Evolutionary conservation across 2,797 vertebrate species (phyloP).

Genomic region (Cetoscarus ocellatus): DNA sequence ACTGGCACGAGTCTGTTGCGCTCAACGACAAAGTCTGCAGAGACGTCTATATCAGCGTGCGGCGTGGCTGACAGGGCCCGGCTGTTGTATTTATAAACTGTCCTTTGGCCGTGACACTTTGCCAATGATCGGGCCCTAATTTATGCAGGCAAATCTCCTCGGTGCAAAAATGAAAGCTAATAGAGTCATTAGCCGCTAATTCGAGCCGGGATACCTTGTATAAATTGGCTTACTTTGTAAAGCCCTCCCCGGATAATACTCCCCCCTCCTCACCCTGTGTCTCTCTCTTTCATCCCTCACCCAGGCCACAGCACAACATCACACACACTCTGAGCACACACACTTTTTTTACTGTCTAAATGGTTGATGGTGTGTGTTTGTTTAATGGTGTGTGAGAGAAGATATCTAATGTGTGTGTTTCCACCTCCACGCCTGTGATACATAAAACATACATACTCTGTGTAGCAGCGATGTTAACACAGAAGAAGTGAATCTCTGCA

Average conservation of each 20-base stretch:
- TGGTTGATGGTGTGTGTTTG: constrained; percentile 79
- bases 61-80: constrained; percentile 96
- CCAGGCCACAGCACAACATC: constrained; percentile 56
- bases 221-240: constrained; percentile 99
- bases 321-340: constrained; percentile 59
- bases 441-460: constrained; percentile 62
- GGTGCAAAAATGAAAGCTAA: constrained; percentile 99
- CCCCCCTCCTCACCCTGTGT: constrained; percentile 61
- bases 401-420: constrained; percentile 59
- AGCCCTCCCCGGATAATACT: constrained; percentile 90
- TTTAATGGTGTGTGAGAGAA: constrained; percentile 77
- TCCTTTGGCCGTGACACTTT: constrained; percentile 99
- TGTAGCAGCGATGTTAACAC: constrained; percentile 55
- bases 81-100: constrained; percentile 99
- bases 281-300: constrained; percentile 56
- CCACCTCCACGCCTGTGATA: constrained; percentile 38
- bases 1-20: constrained; percentile 99
- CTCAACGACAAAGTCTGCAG: constrained; percentile 99
- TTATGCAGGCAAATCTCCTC: constrained; percentile 99
- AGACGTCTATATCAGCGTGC: constrained; percentile 99
- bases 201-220: constrained; percentile 97
- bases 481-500: constrained; percentile 18
- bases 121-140: constrained; percentile 99
- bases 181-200: constrained; percentile 99
- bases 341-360: constrained; percentile 61